Percentiles rank a stretch among this genome's conserved stretches.
These are phyloP conservation scores for Cyphomyrus plagiostoma DNA, from an alignment of 2,113 vertebrate species.

Conservation along the genomic window DNA sequence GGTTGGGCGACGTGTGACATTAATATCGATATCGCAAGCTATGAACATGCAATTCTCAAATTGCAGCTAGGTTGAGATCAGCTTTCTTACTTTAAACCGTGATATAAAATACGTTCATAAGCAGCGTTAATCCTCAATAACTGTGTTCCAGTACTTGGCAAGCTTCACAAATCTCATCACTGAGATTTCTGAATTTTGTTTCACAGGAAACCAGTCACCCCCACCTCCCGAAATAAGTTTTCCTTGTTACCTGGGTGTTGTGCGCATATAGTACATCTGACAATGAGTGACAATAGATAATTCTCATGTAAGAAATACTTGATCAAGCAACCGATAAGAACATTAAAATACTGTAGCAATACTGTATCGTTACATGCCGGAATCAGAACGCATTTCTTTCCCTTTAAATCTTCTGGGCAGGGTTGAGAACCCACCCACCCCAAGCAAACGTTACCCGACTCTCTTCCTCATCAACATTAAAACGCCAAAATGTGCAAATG, in stretches of 20 bases:
- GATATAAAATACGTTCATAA: neutral
- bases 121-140: neutral
- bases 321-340: neutral
- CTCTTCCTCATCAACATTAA: neutral
- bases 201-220: neutral
- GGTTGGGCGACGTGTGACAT: neutral
- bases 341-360: neutral
- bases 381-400: neutral
- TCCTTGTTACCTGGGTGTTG: neutral
- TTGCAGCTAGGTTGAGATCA: neutral
- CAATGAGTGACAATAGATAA: neutral
- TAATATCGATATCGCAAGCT: neutral
- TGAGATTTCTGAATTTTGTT: neutral
- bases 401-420: neutral
- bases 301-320: neutral
- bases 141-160: neutral
- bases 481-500: neutral
- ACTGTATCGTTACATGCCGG: neutral
- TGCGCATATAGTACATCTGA: neutral
- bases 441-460: neutral
- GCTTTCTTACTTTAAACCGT: neutral
- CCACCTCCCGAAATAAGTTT: neutral
- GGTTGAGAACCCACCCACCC: neutral
- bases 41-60: neutral
- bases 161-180: neutral